A percentile compares a stretch with the other conserved stretches of the same genome.
phyloP scores from a whole-genome alignment of 2,113 vertebrate genomes.

The Chaenocephalus aceratus region DNA sequence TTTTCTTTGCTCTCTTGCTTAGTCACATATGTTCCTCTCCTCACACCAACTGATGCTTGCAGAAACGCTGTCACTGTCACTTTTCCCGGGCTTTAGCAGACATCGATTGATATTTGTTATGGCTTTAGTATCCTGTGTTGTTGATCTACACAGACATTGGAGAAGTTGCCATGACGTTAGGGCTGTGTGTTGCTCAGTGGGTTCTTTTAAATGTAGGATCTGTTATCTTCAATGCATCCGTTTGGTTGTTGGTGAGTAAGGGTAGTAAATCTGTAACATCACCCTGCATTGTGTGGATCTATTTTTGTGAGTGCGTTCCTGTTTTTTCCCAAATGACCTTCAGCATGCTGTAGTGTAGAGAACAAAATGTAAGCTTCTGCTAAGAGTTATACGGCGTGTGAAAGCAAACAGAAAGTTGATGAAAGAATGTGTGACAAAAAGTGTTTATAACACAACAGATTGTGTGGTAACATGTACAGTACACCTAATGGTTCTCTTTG shows the following conservation, averaged over 20 bases:
- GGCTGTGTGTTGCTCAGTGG: not conserved
- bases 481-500: too few species aligned
- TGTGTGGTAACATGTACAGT: not conserved
- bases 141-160: conserved; percentile 27
- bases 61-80: conserved; percentile 21
- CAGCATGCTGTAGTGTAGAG: conserved; percentile 21
- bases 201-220: not conserved
- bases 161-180: conserved; percentile 4
- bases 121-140: conserved; percentile 28
- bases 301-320: conserved; percentile 12
- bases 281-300: not conserved
- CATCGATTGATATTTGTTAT: conserved; percentile 41
- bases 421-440: not conserved
- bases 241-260: not conserved
- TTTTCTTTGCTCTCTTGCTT: conserved; percentile 12
- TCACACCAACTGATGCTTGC: conserved; percentile 32
- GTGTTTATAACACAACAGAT: conserved; percentile 1
- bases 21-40: conserved; percentile 45
- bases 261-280: not conserved
- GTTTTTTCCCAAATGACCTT: conserved; percentile 16
- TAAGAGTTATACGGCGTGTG: not conserved
- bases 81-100: conserved; percentile 1
- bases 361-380: not conserved
- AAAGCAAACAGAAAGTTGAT: not conserved
- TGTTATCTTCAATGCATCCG: not conserved